Evolutionary conservation across 2,797 vertebrate genomes (phyloP).

Genomic region (Poliocrania exsul): DNA sequence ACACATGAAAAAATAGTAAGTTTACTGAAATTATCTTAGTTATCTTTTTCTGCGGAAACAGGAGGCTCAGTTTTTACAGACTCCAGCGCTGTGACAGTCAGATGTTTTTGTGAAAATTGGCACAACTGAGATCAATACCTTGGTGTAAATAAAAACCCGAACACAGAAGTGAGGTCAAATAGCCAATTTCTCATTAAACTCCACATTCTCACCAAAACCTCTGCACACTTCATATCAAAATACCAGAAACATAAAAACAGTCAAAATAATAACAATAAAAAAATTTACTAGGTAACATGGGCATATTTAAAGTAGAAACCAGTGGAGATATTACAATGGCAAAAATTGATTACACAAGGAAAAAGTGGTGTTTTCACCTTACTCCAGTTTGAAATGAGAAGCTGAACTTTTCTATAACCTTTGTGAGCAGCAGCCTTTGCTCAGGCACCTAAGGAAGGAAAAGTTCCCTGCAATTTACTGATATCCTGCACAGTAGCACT

Average conservation of each 20-base stretch:
- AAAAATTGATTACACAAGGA: neutral
- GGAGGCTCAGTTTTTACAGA: neutral
- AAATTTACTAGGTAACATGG: neutral
- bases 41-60: neutral
- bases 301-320: neutral
- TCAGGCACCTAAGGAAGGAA: slow-evolving; percentile 73
- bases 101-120: neutral
- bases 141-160: neutral
- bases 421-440: slow-evolving; percentile 8
- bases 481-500: neutral
- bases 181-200: neutral
- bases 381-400: neutral
- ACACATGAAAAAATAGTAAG: neutral
- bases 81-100: neutral
- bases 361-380: neutral
- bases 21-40: neutral
- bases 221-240: neutral
- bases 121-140: neutral
- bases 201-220: neutral
- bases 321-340: neutral
- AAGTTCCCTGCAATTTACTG: neutral
- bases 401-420: slow-evolving; percentile 57
- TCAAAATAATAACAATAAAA: neutral
- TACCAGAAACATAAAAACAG: neutral
- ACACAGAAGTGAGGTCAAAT: neutral